A percentile compares a stretch with the other conserved stretches of the same genome.
Conservation (phyloP, 2,113 vertebrate genomes). For the Leptobrachium ailaonicum region DNA sequence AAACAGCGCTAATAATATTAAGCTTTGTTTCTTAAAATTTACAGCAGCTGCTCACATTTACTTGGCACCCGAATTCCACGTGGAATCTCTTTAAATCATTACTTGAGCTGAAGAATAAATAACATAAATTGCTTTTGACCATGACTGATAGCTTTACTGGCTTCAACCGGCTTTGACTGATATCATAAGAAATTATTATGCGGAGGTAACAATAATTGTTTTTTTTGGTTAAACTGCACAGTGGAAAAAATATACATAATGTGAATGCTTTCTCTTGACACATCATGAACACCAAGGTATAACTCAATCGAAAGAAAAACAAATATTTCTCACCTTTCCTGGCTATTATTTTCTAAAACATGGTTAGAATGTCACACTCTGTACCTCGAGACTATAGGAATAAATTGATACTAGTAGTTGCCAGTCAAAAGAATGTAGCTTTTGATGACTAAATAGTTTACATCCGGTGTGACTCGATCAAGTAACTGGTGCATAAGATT, state of each 20-base stretch:
- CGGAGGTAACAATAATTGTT: constrained; percentile 30
- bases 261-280: background rate
- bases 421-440: background rate
- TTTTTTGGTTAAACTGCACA: background rate
- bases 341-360: constrained; percentile 11
- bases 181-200: constrained; percentile 8
- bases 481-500: no score
- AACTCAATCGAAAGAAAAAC: background rate
- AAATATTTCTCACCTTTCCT: background rate
- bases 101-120: constrained; percentile 25
- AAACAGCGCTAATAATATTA: background rate
- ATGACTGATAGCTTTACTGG: background rate
- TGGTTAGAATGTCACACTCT: background rate
- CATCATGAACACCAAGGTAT: background rate
- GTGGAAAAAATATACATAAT: constrained; percentile 11
- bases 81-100: constrained; percentile 19
- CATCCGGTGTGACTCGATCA: background rate
- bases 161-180: constrained; percentile 12
- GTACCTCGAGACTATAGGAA: background rate
- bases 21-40: constrained; percentile 17
- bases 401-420: background rate
- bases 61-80: constrained; percentile 22
- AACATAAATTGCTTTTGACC: background rate
- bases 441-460: background rate
- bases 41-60: constrained; percentile 2